Percentiles rank a stretch among this genome's conserved stretches.
These are phyloP conservation scores for Ornithorhynchus anatinus DNA, from an alignment of 2,113 vertebrate species.

Conservation along the genomic window DNA sequence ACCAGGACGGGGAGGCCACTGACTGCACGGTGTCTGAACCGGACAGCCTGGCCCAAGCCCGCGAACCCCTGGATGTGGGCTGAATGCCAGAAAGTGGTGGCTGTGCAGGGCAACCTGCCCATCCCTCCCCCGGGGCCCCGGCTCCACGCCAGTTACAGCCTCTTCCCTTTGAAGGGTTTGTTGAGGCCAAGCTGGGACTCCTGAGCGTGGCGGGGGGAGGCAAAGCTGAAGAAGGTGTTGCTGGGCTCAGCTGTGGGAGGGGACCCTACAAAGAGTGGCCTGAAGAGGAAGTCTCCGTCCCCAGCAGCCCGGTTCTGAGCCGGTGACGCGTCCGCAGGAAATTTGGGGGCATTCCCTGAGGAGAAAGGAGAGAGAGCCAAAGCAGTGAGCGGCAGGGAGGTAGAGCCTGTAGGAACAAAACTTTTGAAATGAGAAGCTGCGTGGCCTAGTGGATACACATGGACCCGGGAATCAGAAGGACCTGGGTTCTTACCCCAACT, in stretches of 20 bases:
- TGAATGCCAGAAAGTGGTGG: too few relatives aligned
- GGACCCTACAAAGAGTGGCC: slow-evolving; percentile 62
- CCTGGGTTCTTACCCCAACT: too few relatives aligned
- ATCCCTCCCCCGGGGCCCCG: too few relatives aligned
- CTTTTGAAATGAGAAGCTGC: too few relatives aligned
- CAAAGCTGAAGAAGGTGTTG: slow-evolving; percentile 57
- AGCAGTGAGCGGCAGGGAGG: not conserved
- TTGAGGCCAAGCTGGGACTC: slow-evolving; percentile 44
- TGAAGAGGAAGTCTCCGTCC: slow-evolving; percentile 63
- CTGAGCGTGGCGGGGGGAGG: slow-evolving; percentile 50
- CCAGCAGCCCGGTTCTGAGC: slow-evolving; percentile 35
- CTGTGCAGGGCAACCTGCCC: too few relatives aligned
- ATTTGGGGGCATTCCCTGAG: slow-evolving; percentile 51
- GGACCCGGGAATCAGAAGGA: too few relatives aligned
- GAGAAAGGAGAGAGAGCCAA: not conserved
- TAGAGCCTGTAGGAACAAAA: not conserved
- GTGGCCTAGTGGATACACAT: too few relatives aligned
- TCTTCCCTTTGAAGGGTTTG: slow-evolving; percentile 64
- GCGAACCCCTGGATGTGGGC: too few relatives aligned
- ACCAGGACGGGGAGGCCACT: too few relatives aligned
- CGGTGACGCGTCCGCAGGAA: slow-evolving; percentile 45
- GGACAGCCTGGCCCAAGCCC: too few relatives aligned
- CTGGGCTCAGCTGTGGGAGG: slow-evolving; percentile 50
- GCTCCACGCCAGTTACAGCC: slow-evolving; percentile 37
- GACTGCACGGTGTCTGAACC: too few relatives aligned